These are phyloP conservation scores for Globodera ellingtonae DNA, from an alignment of 1,140 invertebrate genomes.

Conservation along the genomic window DNA sequence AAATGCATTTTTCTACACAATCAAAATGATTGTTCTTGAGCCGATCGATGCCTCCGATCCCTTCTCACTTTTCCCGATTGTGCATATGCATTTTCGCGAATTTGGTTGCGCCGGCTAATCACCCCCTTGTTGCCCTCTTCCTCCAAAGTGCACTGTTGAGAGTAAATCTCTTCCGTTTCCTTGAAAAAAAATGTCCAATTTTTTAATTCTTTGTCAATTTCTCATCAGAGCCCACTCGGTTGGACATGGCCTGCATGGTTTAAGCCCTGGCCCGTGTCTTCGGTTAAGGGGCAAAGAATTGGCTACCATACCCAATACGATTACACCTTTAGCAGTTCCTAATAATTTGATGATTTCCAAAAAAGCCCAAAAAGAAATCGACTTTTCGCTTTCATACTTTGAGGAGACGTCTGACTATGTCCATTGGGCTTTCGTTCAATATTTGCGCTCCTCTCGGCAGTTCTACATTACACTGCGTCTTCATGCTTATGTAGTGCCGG, in stretches of 20 bases:
- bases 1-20: no score
- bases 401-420: not conserved
- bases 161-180: not conserved
- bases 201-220: no score
- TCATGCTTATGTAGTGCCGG: slow-evolving; percentile 8
- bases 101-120: not conserved
- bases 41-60: not conserved
- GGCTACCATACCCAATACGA: no score
- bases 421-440: not conserved
- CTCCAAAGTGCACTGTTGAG: not conserved
- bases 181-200: not conserved
- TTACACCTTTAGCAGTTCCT: no score
- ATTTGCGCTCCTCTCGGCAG: not conserved
- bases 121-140: slow-evolving; percentile 1
- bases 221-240: no score
- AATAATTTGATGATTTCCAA: not conserved
- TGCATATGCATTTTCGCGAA: not conserved
- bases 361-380: not conserved
- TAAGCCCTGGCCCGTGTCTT: no score
- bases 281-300: no score
- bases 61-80: not conserved
- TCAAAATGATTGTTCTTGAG: not conserved
- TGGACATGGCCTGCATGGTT: no score
- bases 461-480: not conserved
- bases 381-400: not conserved